Evolutionary conservation across 2,797 vertebrate species (phyloP).

Genomic region (Anas bernieri): DNA sequence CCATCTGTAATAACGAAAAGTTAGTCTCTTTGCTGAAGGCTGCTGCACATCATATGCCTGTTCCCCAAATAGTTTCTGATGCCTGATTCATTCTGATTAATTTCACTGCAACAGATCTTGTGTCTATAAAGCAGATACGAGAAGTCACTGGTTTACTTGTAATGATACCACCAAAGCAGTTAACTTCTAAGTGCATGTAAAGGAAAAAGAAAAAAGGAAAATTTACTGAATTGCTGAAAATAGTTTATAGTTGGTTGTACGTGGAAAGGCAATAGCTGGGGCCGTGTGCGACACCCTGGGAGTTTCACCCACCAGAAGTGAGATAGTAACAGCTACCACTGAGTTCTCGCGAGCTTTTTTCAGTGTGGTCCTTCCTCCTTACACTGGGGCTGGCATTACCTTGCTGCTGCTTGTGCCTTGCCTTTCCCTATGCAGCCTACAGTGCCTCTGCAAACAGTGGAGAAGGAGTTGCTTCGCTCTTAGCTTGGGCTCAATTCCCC

Average conservation of each 20-base stretch:
- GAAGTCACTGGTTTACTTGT: background rate
- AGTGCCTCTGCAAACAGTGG: background rate
- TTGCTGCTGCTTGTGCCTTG: fast-evolving
- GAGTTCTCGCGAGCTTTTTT: background rate
- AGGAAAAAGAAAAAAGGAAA: background rate
- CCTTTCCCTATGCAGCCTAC: background rate
- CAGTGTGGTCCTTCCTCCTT: background rate
- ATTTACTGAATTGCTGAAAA: background rate
- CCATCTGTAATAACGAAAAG: background rate
- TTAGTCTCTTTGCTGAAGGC: background rate
- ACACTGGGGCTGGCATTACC: fast-evolving
- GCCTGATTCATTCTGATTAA: background rate
- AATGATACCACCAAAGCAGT: background rate
- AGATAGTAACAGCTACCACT: background rate
- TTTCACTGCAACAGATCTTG: background rate
- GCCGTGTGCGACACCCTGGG: background rate
- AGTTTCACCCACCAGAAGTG: too few relatives aligned
- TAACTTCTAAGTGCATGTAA: background rate
- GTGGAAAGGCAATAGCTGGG: too few relatives aligned
- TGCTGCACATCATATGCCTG: background rate
- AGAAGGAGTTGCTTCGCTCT: background rate
- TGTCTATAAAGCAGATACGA: background rate
- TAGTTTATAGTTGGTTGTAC: background rate
- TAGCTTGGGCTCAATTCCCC: fast-evolving
- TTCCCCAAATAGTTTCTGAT: background rate